Conservation (phyloP, 2,113 vertebrate genomes). For the Lophius piscatorius region DNA sequence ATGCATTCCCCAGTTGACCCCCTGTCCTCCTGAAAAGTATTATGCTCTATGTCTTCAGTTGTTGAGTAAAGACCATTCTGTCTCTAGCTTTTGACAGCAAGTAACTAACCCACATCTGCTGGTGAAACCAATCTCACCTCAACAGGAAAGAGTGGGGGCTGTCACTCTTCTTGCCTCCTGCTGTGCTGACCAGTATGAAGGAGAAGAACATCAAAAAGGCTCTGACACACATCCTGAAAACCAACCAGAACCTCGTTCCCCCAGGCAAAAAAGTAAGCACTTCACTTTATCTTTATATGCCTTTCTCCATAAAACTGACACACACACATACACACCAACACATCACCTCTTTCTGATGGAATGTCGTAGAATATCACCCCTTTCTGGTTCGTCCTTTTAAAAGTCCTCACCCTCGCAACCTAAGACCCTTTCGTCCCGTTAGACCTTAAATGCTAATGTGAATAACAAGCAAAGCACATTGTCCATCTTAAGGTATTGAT, state of each 20-base stretch:
- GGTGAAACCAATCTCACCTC: conserved; percentile 34
- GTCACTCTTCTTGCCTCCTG: conserved; percentile 92
- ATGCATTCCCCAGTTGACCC: too few relatives aligned
- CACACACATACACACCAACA: conserved; percentile 7
- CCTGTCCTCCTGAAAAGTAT: too few relatives aligned
- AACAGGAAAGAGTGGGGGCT: conserved; percentile 97
- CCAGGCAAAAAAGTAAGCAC: conserved; percentile 93
- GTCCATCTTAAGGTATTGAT: conserved; percentile 57
- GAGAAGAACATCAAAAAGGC: conserved; percentile 99
- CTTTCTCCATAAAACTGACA: conserved; percentile 58
- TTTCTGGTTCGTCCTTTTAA: conserved; percentile 31
- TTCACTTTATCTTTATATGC: conserved; percentile 45
- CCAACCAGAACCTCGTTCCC: conserved; percentile 98
- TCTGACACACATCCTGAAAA: conserved; percentile 97
- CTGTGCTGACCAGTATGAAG: conserved; percentile 97
- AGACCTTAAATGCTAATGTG: conserved; percentile 56
- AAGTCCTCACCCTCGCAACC: conserved; percentile 63
- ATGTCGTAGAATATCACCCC: conserved; percentile 57
- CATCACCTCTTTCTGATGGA: conserved; percentile 37
- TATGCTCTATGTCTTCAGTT: too few relatives aligned
- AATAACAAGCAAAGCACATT: conserved; percentile 19
- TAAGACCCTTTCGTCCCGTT: conserved; percentile 26
- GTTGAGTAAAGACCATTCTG: too few relatives aligned
- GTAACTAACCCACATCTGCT: too few relatives aligned
- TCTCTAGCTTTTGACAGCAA: too few relatives aligned